Base-by-base conservation (phyloP, 2,888 invertebrate genomes). In the Euclidia mi region DNA sequence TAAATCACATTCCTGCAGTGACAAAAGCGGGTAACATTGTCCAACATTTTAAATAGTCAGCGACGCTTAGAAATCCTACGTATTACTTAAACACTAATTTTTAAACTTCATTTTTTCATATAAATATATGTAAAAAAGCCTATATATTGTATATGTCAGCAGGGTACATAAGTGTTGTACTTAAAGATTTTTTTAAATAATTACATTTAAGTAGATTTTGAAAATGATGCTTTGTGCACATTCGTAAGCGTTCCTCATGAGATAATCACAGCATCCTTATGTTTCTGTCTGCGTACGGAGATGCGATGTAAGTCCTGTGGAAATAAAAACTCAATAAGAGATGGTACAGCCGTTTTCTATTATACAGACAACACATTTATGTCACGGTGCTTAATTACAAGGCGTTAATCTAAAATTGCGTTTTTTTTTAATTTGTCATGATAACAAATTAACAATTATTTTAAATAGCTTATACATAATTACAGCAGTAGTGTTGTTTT, bases 231-330 rank as follows among this genome's bases (percentile, higher is more conserved):
- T 66, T 78, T 82, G 82, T 82, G 82, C 81, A 71, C 37, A 53
- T 51, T 61, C 45, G 57, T 65, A 88, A 88, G 85, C 83, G 79
- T 65, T 73, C 71, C 59, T 71, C 57, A 60, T 69, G 41, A 56
- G 31, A 50, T 56, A 31, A 53, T 95, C 91, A 95, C 91, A 96
- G 89, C 95, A 96, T 95, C 86, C 95, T 92, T 89, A 96, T 93
- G 82, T 96, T 96, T 87, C 95, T 96, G 90, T 96, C 96, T 61
- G 95, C 95, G 87, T 95, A 95, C 58, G 96, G 96, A 78, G 96
- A 96, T 81, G 95, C 95, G 88, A 96, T 96, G 94, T 96, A 96
- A 72, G 95, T 95, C 88, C 96, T 96, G 95, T 29, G 95, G 95
- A 78, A 79, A 71, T 78, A 62, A 65, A 50, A 63, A 51, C 64